Evolutionary conservation across 2,113 vertebrate genomes (phyloP).

Genomic region (Sclerurus mexicanus): DNA sequence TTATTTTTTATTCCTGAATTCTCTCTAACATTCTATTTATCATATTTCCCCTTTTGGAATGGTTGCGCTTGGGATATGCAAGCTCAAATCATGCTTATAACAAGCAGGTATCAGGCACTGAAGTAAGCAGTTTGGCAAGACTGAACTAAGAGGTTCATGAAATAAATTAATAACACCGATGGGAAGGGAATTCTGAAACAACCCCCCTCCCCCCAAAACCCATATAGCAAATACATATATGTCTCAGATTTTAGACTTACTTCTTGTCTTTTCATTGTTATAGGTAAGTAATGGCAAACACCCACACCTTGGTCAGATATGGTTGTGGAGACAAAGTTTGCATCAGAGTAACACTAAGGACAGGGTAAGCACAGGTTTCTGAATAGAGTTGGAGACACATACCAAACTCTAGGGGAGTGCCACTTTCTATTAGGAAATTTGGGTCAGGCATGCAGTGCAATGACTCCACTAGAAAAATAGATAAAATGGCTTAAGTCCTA

Average conservation of each 20-base stretch:
- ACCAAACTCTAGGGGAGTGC: neutral
- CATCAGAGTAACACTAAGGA: neutral
- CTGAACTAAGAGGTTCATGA: neutral
- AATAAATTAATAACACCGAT: neutral
- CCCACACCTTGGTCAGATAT: neutral
- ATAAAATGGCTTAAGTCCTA: neutral
- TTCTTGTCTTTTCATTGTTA: neutral
- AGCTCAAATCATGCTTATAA: neutral
- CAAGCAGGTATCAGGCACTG: neutral
- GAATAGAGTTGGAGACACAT: neutral
- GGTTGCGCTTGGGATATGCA: neutral
- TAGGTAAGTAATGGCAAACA: neutral
- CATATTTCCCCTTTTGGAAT: neutral
- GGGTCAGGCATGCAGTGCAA: neutral
- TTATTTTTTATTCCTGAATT: neutral
- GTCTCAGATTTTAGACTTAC: neutral
- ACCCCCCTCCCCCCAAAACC: neutral
- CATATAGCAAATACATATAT: neutral
- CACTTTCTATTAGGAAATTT: neutral
- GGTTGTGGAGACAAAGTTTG: neutral
- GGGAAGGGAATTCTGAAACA: neutral
- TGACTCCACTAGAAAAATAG: neutral
- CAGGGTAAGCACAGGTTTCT: neutral
- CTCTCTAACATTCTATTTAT: neutral
- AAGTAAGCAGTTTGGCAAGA: neutral